Base-by-base conservation (phyloP, 2,797 vertebrate species). In the Rousettus madagascariensis region DNA sequence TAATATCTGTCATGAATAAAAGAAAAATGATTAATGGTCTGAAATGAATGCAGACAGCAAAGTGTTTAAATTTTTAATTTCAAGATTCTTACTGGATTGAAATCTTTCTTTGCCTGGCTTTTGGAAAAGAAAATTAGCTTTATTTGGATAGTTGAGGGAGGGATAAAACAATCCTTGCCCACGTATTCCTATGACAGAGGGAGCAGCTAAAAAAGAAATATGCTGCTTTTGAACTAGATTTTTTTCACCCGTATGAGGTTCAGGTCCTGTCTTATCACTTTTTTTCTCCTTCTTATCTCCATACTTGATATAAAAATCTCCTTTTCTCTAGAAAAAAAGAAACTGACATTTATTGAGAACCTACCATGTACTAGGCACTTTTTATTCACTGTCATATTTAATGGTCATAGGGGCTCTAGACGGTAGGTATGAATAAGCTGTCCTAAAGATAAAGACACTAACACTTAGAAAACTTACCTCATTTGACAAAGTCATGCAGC, bases 121-220 rank as follows among this genome's bases (percentile, higher is more conserved):
- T 94, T 43, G 15, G 26, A 75, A 92, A 92, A 79, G 24, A 41
- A 89, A 86, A 61, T 51, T 59, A 84, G 85, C 77, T 93, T 87
- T 83, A 82, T 61, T 78, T 77, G 68, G 20, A 59, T 53, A 51
- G 57, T 46, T 1, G 1, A 13, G 12, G 53, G 3, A 69, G 80
- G 36, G 4, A 17, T 49, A 66, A 49, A 59, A 57, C 30, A 91
- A 36, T 41, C 41, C 69, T 30, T 63, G 22, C 28, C 55, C 68
- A 53, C 6, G 17, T 30, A 20, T 6, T 78, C 38, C 43, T 12
- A 38, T 53, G 6, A 30, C 19, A 53, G 22, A 84, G 12, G 6
- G 4, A 79, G 26, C 2, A 36, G 6, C 8, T 49, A 78, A 5
- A 71, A 78, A 5, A 71, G 51, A 9, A 66, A 46, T 1, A 4